These are phyloP conservation scores for Homalodisca vitripennis DNA, from an alignment of 1,140 invertebrate species.

Conservation along the genomic window DNA sequence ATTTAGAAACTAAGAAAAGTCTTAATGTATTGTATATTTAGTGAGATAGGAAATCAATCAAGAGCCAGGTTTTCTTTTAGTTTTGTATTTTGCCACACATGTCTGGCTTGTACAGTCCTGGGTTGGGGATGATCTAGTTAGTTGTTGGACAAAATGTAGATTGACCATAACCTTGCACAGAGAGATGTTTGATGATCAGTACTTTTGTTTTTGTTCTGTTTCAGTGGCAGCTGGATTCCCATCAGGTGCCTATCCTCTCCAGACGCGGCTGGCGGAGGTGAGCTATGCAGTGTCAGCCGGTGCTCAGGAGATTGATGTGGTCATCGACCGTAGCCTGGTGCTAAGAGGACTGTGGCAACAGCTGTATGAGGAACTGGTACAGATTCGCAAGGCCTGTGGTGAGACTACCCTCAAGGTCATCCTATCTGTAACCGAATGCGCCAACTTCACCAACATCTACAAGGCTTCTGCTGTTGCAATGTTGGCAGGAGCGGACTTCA, in stretches of 20 bases:
- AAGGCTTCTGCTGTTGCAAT: constrained; percentile 89
- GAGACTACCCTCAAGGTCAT: constrained; percentile 90
- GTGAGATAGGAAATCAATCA: not conserved
- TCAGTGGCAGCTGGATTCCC: constrained; percentile 96
- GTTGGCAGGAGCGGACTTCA: constrained; percentile 96
- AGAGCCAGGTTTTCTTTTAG: not conserved
- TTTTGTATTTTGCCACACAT: not conserved
- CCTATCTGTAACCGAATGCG: constrained; percentile 90
- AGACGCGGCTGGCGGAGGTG: constrained; percentile 84
- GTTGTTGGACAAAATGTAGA: not conserved
- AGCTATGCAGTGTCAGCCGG: constrained; percentile 74
- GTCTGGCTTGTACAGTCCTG: not conserved
- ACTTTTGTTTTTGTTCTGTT: constrained; percentile 47
- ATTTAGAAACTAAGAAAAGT: too few species aligned
- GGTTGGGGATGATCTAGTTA: not conserved
- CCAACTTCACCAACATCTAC: constrained; percentile 85
- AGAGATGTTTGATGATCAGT: too few species aligned
- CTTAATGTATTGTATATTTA: not conserved
- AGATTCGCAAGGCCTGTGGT: constrained; percentile 74
- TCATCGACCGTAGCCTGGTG: constrained; percentile 87
- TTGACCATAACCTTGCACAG: not conserved
- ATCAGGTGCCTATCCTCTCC: constrained; percentile 80
- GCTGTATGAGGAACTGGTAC: constrained; percentile 75
- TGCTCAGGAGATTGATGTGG: constrained; percentile 95
- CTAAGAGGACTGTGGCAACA: constrained; percentile 80